phyloP scores from a whole-genome alignment of 2,113 vertebrate species.

The Charina bottae region DNA sequence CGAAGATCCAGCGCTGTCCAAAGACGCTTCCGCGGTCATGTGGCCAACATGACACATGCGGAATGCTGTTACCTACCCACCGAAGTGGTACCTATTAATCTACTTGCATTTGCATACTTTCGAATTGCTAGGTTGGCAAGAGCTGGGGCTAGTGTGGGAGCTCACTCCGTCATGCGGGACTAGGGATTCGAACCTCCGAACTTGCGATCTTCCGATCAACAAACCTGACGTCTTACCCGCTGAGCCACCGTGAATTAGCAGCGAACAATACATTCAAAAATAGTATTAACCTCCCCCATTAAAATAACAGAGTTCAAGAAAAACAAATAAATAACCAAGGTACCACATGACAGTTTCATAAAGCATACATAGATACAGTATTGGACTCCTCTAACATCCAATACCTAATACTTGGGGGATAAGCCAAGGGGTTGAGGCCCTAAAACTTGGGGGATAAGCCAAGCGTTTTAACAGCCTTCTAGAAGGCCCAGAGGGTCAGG shows the following conservation, averaged over 20 bases:
- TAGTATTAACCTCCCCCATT: neutral
- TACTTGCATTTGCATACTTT: too few relatives aligned
- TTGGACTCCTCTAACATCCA: neutral
- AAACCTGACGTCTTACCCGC: too few relatives aligned
- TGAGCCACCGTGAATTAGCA: neutral
- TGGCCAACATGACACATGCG: too few relatives aligned
- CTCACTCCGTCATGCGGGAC: too few relatives aligned
- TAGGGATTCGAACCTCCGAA: too few relatives aligned
- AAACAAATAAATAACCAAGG: neutral
- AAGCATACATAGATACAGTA: neutral
- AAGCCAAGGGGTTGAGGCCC: neutral
- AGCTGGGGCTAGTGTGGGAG: too few relatives aligned
- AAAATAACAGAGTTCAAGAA: neutral
- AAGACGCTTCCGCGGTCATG: too few relatives aligned
- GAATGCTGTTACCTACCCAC: too few relatives aligned
- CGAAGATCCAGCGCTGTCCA: too few relatives aligned
- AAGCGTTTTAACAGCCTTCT: neutral
- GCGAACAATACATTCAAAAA: neutral
- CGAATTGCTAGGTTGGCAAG: too few relatives aligned
- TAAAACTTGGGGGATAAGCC: neutral
- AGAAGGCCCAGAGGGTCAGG: neutral
- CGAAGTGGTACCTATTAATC: too few relatives aligned
- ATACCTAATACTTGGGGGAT: neutral
- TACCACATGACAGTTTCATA: neutral
- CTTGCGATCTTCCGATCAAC: too few relatives aligned